Evolutionary conservation across 2,797 vertebrate genomes (phyloP).

Genomic region (Hoplostethus mediterraneus): DNA sequence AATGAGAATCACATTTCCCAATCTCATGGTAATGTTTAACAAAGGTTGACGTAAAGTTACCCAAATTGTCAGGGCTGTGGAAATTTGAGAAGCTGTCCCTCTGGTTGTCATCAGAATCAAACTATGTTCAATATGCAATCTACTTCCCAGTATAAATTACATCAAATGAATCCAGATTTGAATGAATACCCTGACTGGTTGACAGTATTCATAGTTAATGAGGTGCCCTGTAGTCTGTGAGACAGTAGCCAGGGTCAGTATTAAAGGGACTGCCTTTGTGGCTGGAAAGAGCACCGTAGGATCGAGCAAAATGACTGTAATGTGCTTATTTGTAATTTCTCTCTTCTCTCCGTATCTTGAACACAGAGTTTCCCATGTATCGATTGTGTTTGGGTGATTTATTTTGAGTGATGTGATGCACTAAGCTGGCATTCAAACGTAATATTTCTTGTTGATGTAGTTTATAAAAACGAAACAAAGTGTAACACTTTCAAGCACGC

Average conservation of each 20-base stretch:
- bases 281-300: constrained; percentile 11
- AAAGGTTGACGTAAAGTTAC: constrained; percentile 2
- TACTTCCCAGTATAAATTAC: constrained; percentile 11
- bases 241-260: constrained; percentile 18
- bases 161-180: constrained; percentile 11
- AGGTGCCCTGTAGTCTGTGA: constrained; percentile 42
- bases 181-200: constrained; percentile 32
- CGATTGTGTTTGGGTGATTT: constrained; percentile 1
- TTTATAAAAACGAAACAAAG: neutral
- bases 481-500: neutral
- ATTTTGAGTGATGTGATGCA: neutral
- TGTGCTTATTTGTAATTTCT: constrained; percentile 8
- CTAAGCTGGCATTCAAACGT: neutral
- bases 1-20: constrained; percentile 14
- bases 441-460: constrained; percentile 1
- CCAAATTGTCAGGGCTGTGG: neutral
- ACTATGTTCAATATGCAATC: constrained; percentile 10
- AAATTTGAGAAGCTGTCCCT: neutral
- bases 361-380: neutral
- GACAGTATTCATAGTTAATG: constrained; percentile 38
- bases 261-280: constrained; percentile 15
- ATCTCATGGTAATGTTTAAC: constrained; percentile 32
- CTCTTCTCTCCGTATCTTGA: constrained; percentile 12
- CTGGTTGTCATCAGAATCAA: constrained; percentile 10
- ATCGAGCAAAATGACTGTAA: constrained; percentile 18